These are phyloP conservation scores for Fulmarus glacialis DNA, from an alignment of 2,113 vertebrate genomes.

Conservation along the genomic window DNA sequence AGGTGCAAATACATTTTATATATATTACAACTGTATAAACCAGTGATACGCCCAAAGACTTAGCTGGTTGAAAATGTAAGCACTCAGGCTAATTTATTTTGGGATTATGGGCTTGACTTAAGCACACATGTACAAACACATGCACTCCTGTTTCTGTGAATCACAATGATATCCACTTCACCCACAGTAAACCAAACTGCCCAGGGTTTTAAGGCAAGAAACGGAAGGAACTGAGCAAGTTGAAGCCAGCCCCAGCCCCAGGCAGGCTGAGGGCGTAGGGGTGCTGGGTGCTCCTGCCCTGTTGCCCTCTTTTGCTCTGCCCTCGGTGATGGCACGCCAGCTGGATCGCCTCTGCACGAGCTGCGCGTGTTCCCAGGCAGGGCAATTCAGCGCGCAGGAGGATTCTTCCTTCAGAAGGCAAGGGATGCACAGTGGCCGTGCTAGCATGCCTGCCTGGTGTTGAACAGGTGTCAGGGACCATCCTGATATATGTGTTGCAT, in stretches of 20 bases:
- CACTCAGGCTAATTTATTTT: neutral
- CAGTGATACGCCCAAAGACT: neutral
- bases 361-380: accelerated
- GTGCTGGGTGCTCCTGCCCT: neutral
- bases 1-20: neutral
- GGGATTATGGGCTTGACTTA: neutral
- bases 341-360: accelerated
- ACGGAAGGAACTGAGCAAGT: neutral
- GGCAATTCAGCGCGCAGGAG: accelerated
- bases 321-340: accelerated
- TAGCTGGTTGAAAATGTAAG: neutral
- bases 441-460: neutral
- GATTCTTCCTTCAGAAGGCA: neutral
- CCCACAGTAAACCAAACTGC: neutral
- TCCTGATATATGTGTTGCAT: neutral
- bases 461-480: neutral
- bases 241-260: neutral
- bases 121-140: neutral
- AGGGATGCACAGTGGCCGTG: neutral
- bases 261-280: accelerated
- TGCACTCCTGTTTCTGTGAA: neutral
- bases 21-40: neutral
- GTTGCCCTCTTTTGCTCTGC: neutral
- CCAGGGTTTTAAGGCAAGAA: neutral
- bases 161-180: neutral